These are phyloP conservation scores for Diloba caeruleocephala DNA, from an alignment of 2,888 invertebrate genomes.

Conservation along the genomic window DNA sequence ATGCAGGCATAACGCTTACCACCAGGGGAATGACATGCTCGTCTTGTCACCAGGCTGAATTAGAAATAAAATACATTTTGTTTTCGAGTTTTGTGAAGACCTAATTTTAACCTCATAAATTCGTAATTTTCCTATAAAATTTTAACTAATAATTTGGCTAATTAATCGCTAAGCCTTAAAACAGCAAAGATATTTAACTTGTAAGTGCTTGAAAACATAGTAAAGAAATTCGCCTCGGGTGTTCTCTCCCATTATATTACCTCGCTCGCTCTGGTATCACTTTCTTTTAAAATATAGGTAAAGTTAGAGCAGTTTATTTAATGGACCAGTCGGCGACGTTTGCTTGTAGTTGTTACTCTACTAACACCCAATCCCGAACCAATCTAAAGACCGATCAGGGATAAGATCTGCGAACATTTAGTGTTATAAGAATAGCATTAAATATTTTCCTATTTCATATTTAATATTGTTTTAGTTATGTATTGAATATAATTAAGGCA, in stretches of 20 bases:
- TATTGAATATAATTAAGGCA: no score
- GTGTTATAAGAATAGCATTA: no score
- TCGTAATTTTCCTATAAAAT: no score
- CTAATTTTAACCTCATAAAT: no score
- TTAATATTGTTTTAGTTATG: no score
- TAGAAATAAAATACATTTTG: no score
- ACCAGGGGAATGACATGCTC: no score
- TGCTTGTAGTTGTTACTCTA: conserved; percentile 57
- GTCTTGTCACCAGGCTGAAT: no score
- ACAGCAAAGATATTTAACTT: conserved; percentile 43
- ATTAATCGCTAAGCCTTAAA: conserved; percentile 50
- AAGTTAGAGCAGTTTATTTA: conserved; percentile 78
- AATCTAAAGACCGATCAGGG: conserved; percentile 68
- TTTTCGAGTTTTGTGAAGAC: no score
- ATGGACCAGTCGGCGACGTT: conserved; percentile 72
- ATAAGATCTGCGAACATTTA: conserved; percentile 30
- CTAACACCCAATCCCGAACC: conserved; percentile 65
- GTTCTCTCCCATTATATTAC: conserved; percentile 71
- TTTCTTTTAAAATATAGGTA: conserved; percentile 75
- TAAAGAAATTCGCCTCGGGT: conserved; percentile 43
- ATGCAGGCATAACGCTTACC: no score
- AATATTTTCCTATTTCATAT: no score
- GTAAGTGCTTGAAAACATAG: conserved; percentile 36
- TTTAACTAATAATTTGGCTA: conserved; percentile 35
- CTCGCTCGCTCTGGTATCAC: conserved; percentile 65